phyloP scores from a whole-genome alignment of 2,888 invertebrate species.

The Xestia c-nigrum region DNA sequence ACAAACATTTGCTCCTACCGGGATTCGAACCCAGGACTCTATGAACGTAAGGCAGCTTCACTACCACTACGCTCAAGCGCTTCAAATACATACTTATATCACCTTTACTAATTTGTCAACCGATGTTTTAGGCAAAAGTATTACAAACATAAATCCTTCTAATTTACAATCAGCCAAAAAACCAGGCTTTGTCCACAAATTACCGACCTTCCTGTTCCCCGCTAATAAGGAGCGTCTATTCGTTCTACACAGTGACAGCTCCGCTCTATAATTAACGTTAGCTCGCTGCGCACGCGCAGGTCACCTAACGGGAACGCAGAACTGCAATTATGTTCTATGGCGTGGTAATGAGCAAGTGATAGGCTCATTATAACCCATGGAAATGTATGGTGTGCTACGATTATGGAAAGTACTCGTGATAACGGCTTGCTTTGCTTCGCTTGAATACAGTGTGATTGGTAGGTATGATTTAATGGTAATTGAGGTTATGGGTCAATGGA shows the following conservation, averaged over 20 bases:
- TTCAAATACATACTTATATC: not conserved
- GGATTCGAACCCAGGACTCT: too few relatives aligned
- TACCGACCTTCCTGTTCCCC: slow-evolving; percentile 39
- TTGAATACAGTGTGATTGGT: slow-evolving; percentile 56
- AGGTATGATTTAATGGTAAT: slow-evolving; percentile 43
- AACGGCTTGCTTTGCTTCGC: slow-evolving; percentile 36
- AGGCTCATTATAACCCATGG: slow-evolving; percentile 61
- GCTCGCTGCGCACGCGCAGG: slow-evolving; percentile 66
- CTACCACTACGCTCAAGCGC: too few relatives aligned
- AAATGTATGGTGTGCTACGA: slow-evolving; percentile 44
- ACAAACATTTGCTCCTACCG: too few relatives aligned
- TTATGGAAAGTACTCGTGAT: slow-evolving; percentile 50
- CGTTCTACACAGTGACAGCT: slow-evolving; percentile 52
- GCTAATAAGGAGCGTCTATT: slow-evolving; percentile 60
- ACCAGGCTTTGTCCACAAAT: slow-evolving; percentile 34
- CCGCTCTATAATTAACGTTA: slow-evolving; percentile 68
- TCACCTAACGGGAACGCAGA: slow-evolving; percentile 66
- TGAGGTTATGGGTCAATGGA: slow-evolving; percentile 33
- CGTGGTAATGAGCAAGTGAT: slow-evolving; percentile 65
- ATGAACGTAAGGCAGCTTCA: too few relatives aligned
- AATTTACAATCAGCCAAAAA: slow-evolving; percentile 37
- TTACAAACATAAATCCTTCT: slow-evolving; percentile 27
- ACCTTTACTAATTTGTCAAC: not conserved
- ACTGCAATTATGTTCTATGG: slow-evolving; percentile 68
- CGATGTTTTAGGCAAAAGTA: not conserved